Conservation (phyloP, 2,113 vertebrate species). For the Pionites leucogaster region DNA sequence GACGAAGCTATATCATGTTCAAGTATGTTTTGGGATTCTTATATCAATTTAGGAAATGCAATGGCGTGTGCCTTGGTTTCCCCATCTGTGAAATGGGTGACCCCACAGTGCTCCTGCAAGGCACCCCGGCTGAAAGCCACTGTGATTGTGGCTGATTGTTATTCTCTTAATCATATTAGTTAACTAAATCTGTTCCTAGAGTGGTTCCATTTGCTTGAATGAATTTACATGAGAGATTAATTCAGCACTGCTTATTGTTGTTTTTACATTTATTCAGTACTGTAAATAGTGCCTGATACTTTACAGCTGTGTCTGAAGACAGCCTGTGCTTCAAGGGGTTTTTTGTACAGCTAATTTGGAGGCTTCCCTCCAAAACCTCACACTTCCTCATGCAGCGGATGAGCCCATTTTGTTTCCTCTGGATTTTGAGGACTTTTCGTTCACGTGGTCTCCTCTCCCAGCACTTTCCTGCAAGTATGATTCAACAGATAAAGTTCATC, state of each 20-base stretch:
- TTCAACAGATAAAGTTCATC: slow-evolving; percentile 14
- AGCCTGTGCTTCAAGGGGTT: not conserved
- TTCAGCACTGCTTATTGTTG: slow-evolving; percentile 35
- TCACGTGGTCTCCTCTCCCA: not conserved
- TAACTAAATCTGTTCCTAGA: slow-evolving; percentile 57
- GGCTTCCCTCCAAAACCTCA: not conserved
- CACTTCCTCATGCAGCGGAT: not conserved
- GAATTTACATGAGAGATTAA: slow-evolving; percentile 63
- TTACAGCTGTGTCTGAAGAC: not conserved
- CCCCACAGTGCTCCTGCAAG: not conserved
- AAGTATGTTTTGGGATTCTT: not conserved
- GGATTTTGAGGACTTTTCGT: slow-evolving; percentile 34
- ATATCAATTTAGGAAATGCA: not conserved
- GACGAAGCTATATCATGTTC: not conserved
- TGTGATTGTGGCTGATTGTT: slow-evolving; percentile 29
- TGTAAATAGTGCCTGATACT: slow-evolving; percentile 53
- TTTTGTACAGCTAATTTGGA: not conserved
- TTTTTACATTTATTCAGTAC: slow-evolving; percentile 43
- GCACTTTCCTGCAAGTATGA: slow-evolving; percentile 23
- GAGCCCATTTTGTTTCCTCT: slow-evolving; percentile 26
- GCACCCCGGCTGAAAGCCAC: not conserved
- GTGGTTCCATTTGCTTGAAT: slow-evolving; percentile 62
- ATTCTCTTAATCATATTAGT: slow-evolving; percentile 59
- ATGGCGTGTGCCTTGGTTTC: not conserved
- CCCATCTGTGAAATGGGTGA: not conserved